phyloP scores from a whole-genome alignment of 2,888 invertebrate species.

The Amphipyra tragopoginis region DNA sequence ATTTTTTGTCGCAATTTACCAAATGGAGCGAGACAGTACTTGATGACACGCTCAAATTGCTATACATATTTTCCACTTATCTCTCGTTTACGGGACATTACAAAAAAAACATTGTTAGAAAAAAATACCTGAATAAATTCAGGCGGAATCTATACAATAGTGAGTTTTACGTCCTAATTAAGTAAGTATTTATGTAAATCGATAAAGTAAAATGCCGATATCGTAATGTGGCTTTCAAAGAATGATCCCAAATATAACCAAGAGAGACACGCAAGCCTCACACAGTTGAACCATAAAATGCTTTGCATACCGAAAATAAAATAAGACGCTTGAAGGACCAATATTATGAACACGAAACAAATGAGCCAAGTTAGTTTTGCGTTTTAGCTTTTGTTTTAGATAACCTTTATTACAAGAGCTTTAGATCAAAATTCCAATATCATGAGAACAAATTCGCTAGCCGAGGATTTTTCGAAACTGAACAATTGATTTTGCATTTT shows the following conservation, averaged over 20 bases:
- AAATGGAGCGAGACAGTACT: slow-evolving; percentile 46
- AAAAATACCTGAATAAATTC: slow-evolving; percentile 17
- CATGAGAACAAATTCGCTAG: slow-evolving; percentile 25
- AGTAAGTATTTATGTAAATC: slow-evolving; percentile 62
- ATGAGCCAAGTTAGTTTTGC: slow-evolving; percentile 69
- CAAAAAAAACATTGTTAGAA: slow-evolving; percentile 5
- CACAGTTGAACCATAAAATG: slow-evolving; percentile 77
- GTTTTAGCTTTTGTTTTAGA: slow-evolving; percentile 46
- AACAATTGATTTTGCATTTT: slow-evolving; percentile 60
- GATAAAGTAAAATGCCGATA: slow-evolving; percentile 65
- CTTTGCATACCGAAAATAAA: slow-evolving; percentile 76
- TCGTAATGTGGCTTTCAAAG: slow-evolving; percentile 64
- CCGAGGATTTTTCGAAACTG: slow-evolving; percentile 53
- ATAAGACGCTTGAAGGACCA: slow-evolving; percentile 71
- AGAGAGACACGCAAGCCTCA: slow-evolving; percentile 71
- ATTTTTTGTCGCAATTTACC: slow-evolving; percentile 27
- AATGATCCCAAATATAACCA: slow-evolving; percentile 68
- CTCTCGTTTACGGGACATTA: slow-evolving; percentile 11
- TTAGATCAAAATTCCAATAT: slow-evolving; percentile 55
- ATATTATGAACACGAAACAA: slow-evolving; percentile 72
- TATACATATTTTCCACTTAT: slow-evolving; percentile 42
- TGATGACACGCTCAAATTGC: slow-evolving; percentile 29
- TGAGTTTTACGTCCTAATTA: slow-evolving; percentile 67
- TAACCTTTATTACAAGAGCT: slow-evolving; percentile 43
- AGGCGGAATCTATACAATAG: slow-evolving; percentile 41